Conservation (phyloP, 2,888 invertebrate species). For the Rhamnusium bicolor region DNA sequence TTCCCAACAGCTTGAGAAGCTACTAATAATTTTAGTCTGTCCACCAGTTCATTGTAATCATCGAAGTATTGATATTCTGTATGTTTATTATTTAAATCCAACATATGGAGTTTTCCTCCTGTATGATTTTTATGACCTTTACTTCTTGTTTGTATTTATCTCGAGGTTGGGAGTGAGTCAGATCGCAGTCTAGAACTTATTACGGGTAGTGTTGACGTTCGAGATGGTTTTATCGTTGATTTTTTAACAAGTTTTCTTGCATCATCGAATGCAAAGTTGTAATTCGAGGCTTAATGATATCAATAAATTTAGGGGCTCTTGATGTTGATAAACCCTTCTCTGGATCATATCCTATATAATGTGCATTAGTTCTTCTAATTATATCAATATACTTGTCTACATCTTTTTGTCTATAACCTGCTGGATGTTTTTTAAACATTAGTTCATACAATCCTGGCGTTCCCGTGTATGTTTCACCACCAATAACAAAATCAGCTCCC, state of each 20-base stretch:
- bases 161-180: background rate
- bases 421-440: slow-evolving; percentile 24
- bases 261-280: background rate
- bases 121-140: too few relatives aligned
- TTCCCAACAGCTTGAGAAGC: background rate
- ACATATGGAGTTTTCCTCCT: background rate
- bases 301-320: background rate
- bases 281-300: background rate
- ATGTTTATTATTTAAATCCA: background rate
- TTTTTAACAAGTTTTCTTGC: background rate
- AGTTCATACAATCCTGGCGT: slow-evolving; percentile 26
- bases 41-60: slow-evolving; percentile 4
- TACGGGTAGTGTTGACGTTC: background rate
- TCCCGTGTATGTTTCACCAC: background rate
- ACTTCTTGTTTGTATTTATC: background rate
- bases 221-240: background rate
- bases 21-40: background rate
- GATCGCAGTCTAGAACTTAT: background rate
- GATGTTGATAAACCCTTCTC: too few relatives aligned
- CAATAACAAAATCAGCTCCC: background rate
- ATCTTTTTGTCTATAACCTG: background rate
- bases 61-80: background rate
- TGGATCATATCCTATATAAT: background rate
- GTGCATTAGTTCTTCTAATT: slow-evolving; percentile 11
- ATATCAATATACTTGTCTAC: slow-evolving; percentile 6